phyloP scores from a whole-genome alignment of 2,888 invertebrate genomes.

The Branchinecta sandiegonensis region DNA sequence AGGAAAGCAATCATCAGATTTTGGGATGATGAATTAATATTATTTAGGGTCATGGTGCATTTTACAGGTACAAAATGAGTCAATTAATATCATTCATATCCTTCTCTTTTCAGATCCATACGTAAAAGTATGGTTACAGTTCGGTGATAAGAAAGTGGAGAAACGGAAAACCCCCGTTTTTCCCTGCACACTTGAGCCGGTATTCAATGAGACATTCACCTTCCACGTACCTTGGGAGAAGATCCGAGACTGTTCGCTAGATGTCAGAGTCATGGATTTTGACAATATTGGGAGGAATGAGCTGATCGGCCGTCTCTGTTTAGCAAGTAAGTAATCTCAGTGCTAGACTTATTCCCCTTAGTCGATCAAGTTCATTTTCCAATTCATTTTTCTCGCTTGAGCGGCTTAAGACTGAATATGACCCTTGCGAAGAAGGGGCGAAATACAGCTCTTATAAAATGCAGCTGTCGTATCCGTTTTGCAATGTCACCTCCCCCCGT shows the following conservation, averaged over 20 bases:
- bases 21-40: no score
- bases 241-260: conserved; percentile 81
- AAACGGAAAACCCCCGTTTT: conserved; percentile 90
- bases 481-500: no score
- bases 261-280: conserved; percentile 93
- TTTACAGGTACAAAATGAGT: no score
- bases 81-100: conserved; percentile 20
- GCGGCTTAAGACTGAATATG: no score
- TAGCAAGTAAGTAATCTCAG: conserved; percentile 53
- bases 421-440: no score
- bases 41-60: no score
- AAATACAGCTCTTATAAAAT: no score
- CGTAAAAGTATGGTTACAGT: conserved; percentile 94
- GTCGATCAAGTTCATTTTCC: no score
- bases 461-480: no score
- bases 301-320: conserved; percentile 75
- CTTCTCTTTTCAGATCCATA: conserved; percentile 65
- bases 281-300: conserved; percentile 90
- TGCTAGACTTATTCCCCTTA: no score
- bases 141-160: conserved; percentile 84
- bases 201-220: conserved; percentile 88
- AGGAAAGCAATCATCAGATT: no score
- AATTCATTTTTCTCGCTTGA: no score
- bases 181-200: conserved; percentile 84
- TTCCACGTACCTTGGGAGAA: conserved; percentile 96